Evolutionary conservation across 2,888 invertebrate species (phyloP), one percentile per base, ranked within the genome.

Genomic region (Meteorus cinctellus): DNA sequence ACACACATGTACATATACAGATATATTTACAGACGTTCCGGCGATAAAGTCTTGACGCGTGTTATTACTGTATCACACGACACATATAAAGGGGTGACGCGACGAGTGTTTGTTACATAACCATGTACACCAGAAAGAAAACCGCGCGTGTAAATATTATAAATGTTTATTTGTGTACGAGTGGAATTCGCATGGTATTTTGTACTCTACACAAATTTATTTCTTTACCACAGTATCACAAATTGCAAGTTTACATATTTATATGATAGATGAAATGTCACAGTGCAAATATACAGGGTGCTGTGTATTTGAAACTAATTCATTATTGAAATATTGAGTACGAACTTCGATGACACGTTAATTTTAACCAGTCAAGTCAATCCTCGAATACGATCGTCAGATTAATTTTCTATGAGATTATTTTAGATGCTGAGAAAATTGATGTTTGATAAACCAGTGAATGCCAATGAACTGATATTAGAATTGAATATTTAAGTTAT

Each of bases 51-150:
- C 80, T 76, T 78, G 80, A 80, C 78, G 81, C 82, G 83, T 81
- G 84, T 87, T 86, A 86, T 87, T 87, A 83, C 84, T 82, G 82
- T 83, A 83, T 84, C 84, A 84, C 84, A 83, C 84, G 82, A 80
- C 82, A 84, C 81, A 19, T 55, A 24, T n/a, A 78, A 81, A 78
- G 75, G 78, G 78, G 31, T 27, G n/a, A 36, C 60, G 48, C 69
- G 75, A 12, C 62, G 62, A 29, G 62, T 27, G 16, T 31, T 62
- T 51, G 51, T 29, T 27, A 63, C 65, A 69, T 74, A 77, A 68
- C 75, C 48, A 51, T 65, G 41, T 48, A 74, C 66, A 74, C 72
- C 59, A 74, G 72, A 78, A 70, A 72, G 68, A 74, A 29, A 69
- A 55, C 34, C 34, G 8, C n/a, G 27, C 65, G 16, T n/a, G 27